Conservation (phyloP, 2,888 invertebrate species). For the Allygus modestus region DNA sequence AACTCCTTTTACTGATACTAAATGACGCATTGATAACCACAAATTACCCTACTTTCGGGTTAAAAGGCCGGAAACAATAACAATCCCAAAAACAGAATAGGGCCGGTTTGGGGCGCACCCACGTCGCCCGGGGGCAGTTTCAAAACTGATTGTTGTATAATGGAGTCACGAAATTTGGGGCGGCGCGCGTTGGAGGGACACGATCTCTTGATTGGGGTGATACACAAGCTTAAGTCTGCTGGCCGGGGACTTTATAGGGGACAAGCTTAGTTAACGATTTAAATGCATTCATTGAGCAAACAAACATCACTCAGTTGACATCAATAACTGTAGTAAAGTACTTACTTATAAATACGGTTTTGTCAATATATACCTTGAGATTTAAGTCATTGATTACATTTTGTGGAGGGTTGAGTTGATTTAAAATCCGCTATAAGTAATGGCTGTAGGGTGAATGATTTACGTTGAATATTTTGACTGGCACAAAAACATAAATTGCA, state of each 20-base stretch:
- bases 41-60: conserved; percentile 15
- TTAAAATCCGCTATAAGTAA: no score
- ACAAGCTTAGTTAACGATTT: no score
- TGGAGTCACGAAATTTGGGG: conserved; percentile 43
- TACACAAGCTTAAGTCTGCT: not conserved
- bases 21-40: not conserved
- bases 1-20: not conserved
- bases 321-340: no score
- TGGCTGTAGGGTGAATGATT: no score
- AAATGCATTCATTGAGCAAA: no score
- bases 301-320: no score
- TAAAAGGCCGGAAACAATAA: conserved; percentile 39
- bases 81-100: conserved; percentile 26
- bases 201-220: conserved; percentile 30
- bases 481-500: no score
- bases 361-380: no score
- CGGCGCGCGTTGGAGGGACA: not conserved
- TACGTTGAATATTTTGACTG: no score
- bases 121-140: conserved; percentile 38
- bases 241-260: not conserved
- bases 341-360: no score
- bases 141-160: conserved; percentile 50
- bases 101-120: conserved; percentile 47
- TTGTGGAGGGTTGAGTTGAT: no score
- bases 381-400: no score